Evolutionary conservation across 2,888 invertebrate species (phyloP), one percentile per base, ranked within the genome.

Genomic region (Tinea semifulvella): DNA sequence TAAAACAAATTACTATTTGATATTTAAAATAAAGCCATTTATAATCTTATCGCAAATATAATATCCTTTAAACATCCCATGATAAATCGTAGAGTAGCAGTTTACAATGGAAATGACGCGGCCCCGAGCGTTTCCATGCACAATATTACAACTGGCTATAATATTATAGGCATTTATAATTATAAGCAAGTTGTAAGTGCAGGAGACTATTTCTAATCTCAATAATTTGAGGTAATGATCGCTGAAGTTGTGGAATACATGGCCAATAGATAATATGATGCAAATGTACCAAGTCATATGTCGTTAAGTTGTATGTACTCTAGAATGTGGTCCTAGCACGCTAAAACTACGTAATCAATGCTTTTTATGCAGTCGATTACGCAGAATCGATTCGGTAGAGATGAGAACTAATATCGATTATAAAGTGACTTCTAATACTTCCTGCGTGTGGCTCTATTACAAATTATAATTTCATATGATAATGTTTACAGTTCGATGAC

Each of bases 361-460:
- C 62, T 63, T 60, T 65, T 58, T 58, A 56, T 61, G 60, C 63
- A 60, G 66, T 56, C 61, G 64, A 63, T 65, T 72, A 73, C 68
- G 56, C 52, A 58, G 68, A 74, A 71, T 64, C 69, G 69, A 68
- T 67, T 65, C 63, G 46, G 44, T 43, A 11, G 60, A 61, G 63
- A 67, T 60, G 62, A 63, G 56, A 60, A 65, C 66, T 65, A 68
- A 72, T 65, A 70, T 66, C 67, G 68, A 71, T 73, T 68, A 73
- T 65, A 67, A 66, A 64, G 65, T 69, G 69, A 65, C 64, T 61
- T 63, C 63, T 58, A 61, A 52, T 50, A 61, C 63, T 65, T 65
- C 67, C 65, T 65, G 64, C 54, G 55, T 52, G 58, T 38, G 20
- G 46, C 58, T 57, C 52, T 60, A 54, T 58, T 53, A 42, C 14